A percentile compares a stretch with the other conserved stretches of the same genome.
These are phyloP conservation scores for Hoplodrina blanda DNA, from an alignment of 2,888 invertebrate species.

Conservation along the genomic window DNA sequence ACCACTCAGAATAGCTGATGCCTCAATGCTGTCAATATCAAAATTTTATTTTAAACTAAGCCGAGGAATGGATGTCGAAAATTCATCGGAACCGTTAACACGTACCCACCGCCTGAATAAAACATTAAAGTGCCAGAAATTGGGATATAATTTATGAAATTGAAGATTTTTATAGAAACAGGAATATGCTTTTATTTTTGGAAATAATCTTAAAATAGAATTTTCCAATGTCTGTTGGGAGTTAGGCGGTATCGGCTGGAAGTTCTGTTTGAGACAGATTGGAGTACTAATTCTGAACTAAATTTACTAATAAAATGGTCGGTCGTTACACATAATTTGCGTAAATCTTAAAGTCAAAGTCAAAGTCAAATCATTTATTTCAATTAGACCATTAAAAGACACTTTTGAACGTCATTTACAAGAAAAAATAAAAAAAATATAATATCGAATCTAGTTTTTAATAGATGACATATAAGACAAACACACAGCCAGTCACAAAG, in stretches of 20 bases:
- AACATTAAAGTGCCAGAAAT: slow-evolving; percentile 74
- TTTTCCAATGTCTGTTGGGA: slow-evolving; percentile 1
- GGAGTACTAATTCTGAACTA: neutral
- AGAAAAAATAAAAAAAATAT: no score
- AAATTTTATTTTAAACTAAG: slow-evolving; percentile 59
- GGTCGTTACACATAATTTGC: no score
- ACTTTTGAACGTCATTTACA: no score
- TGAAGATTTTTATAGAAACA: slow-evolving; percentile 69
- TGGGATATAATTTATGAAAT: slow-evolving; percentile 71
- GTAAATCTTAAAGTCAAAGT: no score
- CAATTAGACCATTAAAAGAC: no score
- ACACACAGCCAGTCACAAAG: no score
- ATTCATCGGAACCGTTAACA: slow-evolving; percentile 73
- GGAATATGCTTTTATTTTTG: slow-evolving; percentile 49
- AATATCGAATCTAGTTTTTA: no score
- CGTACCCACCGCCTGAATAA: slow-evolving; percentile 72
- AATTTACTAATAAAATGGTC: no score
- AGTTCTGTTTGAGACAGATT: neutral
- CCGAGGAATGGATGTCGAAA: slow-evolving; percentile 60
- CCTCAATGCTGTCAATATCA: slow-evolving; percentile 42
- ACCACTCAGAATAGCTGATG: slow-evolving; percentile 56
- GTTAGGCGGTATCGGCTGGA: neutral
- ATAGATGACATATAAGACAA: no score
- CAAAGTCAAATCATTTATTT: no score
- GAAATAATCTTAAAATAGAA: slow-evolving; percentile 17